Evolutionary conservation across 2,888 invertebrate species (phyloP).

Genomic region (Agrotis puta): DNA sequence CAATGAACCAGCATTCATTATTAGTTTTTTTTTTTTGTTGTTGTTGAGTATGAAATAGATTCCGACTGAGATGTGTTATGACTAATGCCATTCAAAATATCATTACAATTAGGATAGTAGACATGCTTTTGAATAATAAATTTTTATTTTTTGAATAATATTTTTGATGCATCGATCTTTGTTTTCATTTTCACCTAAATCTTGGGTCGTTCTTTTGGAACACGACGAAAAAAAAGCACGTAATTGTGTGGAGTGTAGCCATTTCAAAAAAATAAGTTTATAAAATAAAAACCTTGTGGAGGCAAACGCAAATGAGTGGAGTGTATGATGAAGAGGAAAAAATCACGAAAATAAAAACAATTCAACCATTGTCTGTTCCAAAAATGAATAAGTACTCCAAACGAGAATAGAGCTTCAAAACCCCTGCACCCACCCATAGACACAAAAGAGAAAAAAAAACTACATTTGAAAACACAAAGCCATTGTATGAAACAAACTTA

Average conservation of each 20-base stretch:
- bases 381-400: slow-evolving; percentile 5
- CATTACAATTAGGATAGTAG: slow-evolving; percentile 24
- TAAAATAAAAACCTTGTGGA: background rate
- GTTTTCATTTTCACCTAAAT: no score
- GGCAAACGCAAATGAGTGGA: no score
- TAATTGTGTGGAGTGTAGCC: background rate
- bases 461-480: slow-evolving; percentile 37
- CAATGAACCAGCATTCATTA: slow-evolving; percentile 39
- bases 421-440: slow-evolving; percentile 1
- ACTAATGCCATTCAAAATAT: slow-evolving; percentile 48
- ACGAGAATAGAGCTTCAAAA: slow-evolving; percentile 3
- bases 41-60: slow-evolving; percentile 45
- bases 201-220: background rate
- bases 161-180: background rate
- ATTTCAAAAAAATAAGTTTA: background rate
- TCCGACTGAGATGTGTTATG: slow-evolving; percentile 37
- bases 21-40: slow-evolving; percentile 32
- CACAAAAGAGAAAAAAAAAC: slow-evolving; percentile 3
- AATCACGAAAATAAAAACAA: background rate
- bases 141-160: background rate
- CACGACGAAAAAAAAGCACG: background rate
- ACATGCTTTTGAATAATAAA: slow-evolving; percentile 12
- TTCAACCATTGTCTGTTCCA: background rate
- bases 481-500: slow-evolving; percentile 50
- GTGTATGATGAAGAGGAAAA: no score